phyloP scores from a whole-genome alignment of 2,888 invertebrate species.

The Melanophora roralis region DNA sequence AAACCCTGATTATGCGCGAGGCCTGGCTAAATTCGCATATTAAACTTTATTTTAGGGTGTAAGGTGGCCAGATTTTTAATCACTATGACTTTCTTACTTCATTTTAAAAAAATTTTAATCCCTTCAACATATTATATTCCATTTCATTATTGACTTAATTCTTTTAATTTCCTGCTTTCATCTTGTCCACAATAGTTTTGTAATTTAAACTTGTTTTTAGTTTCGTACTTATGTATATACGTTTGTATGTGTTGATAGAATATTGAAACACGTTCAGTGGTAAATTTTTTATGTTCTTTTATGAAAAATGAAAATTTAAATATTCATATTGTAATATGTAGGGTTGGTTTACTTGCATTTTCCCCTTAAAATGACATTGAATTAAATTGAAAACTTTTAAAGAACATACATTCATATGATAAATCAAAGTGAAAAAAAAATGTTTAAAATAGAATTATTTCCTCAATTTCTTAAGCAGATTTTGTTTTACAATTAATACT shows the following conservation, averaged over 20 bases:
- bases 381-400: background rate
- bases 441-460: too few relatives aligned
- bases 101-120: too few relatives aligned
- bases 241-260: background rate
- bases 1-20: too few relatives aligned
- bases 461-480: too few relatives aligned
- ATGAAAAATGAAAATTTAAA: background rate
- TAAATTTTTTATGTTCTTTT: slow-evolving; percentile 11
- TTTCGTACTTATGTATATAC: too few relatives aligned
- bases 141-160: background rate
- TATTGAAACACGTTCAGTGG: slow-evolving; percentile 28
- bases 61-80: too few relatives aligned
- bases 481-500: too few relatives aligned
- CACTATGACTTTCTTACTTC: too few relatives aligned
- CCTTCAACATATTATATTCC: too few relatives aligned
- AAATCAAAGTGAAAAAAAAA: background rate
- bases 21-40: too few relatives aligned
- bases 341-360: too few relatives aligned
- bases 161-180: background rate
- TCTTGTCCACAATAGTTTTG: background rate
- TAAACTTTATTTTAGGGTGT: too few relatives aligned
- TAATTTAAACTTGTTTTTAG: background rate
- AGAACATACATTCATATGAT: background rate
- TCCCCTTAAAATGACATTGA: background rate
- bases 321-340: slow-evolving; percentile 6